These are phyloP conservation scores for Cephus rjabovi DNA, from an alignment of 2,888 invertebrate species.

Conservation along the genomic window DNA sequence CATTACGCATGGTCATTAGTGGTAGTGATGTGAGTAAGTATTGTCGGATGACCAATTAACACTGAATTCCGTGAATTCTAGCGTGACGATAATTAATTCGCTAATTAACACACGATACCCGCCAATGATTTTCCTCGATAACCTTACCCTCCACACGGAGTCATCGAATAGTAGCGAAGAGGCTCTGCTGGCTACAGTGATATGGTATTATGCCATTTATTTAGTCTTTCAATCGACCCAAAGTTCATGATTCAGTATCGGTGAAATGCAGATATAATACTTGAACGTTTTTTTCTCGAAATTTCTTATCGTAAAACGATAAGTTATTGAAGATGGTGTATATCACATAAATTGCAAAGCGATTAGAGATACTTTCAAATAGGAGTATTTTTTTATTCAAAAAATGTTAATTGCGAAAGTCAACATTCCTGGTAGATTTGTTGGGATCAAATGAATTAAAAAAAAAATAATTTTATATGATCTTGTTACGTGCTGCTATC, in stretches of 20 bases:
- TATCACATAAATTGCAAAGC: neutral
- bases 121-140: neutral
- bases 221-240: neutral
- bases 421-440: neutral
- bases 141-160: neutral
- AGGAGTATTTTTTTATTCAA: neutral
- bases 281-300: neutral
- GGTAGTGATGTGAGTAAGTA: neutral
- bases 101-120: neutral
- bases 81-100: neutral
- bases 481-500: neutral
- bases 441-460: neutral
- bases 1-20: neutral
- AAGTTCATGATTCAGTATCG: neutral
- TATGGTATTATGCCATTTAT: neutral
- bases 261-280: neutral
- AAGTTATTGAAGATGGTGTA: neutral
- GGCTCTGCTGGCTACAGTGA: neutral
- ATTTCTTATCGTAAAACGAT: neutral
- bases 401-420: neutral
- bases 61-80: neutral
- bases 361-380: neutral
- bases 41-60: neutral
- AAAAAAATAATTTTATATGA: neutral
- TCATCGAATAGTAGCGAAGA: neutral